Evolutionary conservation across 2,888 invertebrate genomes (phyloP), one percentile per base, ranked within the genome.

Genomic region (Oscheius sp.): DNA sequence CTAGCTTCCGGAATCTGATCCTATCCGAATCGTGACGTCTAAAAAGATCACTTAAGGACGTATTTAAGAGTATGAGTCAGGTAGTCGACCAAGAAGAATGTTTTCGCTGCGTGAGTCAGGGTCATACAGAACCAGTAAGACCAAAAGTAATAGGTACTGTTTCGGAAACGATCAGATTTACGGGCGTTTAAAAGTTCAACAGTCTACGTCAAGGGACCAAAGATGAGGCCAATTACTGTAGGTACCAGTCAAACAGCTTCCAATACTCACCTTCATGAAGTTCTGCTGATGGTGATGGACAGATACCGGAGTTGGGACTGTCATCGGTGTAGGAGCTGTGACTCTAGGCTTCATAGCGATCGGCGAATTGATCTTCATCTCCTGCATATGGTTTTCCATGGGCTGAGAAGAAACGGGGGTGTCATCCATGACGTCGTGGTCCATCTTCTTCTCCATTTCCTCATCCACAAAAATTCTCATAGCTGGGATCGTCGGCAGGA

Each of bases 391-490:
- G 37, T 5, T 55, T 37, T 68, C 68, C n/a, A 68, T 33, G 2
- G 65, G 51, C 11, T 48, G 65, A 32, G 50, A n/a, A 11, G 32
- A 37, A 42, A 47, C 58, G 2, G 63, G 57, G n/a, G 73, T 55
- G 47, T 57, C 73, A 35, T 57, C 57, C 73, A 42, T 55, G 29
- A n/a, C 53, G n/a, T 53, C 48, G 13, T 42, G 42, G 7, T 68
- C 66, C 58, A 48, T 68, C 9, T 48, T 74, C 58, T 66, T 65
- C 47, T 57, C 65, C 55, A 51, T 63, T 29, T 65, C 63, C 55
- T 82, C 82, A 32, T 78, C 76, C 9, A 82, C 79, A 32, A 79
- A 79, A n/a, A 82, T 76, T 55, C 75, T 58, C 79, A 82, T 80
- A 2, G 82, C 79, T 9, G 82, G 82, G 35, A 82, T 82, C 1